Base-by-base conservation (phyloP, 1,140 invertebrate genomes). In the Yoshiicerus persimilis region DNA sequence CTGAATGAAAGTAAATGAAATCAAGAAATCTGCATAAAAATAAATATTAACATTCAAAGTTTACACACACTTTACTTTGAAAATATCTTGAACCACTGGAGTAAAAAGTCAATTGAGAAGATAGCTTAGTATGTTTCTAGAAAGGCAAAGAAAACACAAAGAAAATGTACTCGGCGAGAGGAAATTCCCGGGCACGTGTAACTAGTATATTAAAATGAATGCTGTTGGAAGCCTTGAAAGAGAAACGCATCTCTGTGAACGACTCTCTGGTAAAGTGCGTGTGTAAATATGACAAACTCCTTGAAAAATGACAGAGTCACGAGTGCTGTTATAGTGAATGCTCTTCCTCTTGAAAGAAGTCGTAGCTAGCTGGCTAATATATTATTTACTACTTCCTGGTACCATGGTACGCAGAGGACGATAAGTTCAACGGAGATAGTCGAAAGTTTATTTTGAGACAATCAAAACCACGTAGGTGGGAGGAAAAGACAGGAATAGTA, bases 211-310 rank as follows among this genome's bases (percentile, higher is more conserved):
- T 2, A 56, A 56, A 56, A n/a, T 56, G 20, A n/a, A n/a, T 5
- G 13, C 47, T 5, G 20, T 56, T 56, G 23, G 23, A 70, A 11
- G 27, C 10, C 13, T 30, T 1, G 64, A 9, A 11, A n/a, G 0
- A n/a, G 32, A 34, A 20, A 3, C 13, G 70, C 30, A 23, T 38
- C 30, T 38, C 4, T n/a, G 4, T 36, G 32, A n/a, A 20, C 8
- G 11, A 80, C 1, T 66, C 9, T n/a, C 62, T n/a, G n/a, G 20
- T 56, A 23, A 80, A 80, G 30, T 36, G 75, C 75, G 20, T 80
- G 75, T 80, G 75, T 38, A 80, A 80, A 80, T 38, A 80, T 80
- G 75, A 80, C 34, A 80, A 80, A 80, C n/a, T 38, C 66, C 4
- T 70, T 70, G 66, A 70, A 70, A 70, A 70, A 70, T 70, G 64